Percentiles rank a stretch among this genome's conserved stretches.
Evolutionary conservation across 2,888 invertebrate genomes (phyloP).

Genomic region (Melanotus villosus): DNA sequence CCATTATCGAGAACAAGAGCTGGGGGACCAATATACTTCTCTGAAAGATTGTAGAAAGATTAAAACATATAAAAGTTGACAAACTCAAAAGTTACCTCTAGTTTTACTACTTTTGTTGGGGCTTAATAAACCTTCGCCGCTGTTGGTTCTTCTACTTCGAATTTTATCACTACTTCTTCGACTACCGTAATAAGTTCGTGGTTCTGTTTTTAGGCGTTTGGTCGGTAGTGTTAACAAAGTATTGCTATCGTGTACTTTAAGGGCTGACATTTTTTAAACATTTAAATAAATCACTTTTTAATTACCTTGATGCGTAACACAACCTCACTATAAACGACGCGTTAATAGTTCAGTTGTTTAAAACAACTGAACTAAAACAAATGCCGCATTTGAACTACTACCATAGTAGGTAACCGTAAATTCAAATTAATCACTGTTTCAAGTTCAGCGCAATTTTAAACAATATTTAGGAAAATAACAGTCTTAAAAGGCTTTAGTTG

Average conservation of each 20-base stretch:
- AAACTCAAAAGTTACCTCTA: not conserved
- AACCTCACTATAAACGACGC: too few species aligned
- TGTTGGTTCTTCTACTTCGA: slow-evolving; percentile 19
- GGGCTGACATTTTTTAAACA: slow-evolving; percentile 23
- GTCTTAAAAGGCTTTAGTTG: too few species aligned
- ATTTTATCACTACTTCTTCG: slow-evolving; percentile 24
- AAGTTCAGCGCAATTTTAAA: too few species aligned
- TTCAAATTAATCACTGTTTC: too few species aligned
- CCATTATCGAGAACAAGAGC: slow-evolving; percentile 81
- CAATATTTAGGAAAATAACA: too few species aligned
- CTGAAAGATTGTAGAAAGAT: slow-evolving; percentile 2
- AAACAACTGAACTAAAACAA: too few species aligned
- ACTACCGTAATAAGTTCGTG: slow-evolving; percentile 27
- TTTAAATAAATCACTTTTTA: too few species aligned
- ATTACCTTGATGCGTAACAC: too few species aligned
- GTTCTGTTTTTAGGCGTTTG: slow-evolving; percentile 34
- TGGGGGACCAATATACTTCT: slow-evolving; percentile 34
- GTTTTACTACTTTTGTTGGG: slow-evolving; percentile 21
- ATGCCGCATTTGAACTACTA: too few species aligned
- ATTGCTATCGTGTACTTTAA: slow-evolving; percentile 9
- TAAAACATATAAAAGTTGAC: not conserved
- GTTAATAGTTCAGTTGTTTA: too few species aligned
- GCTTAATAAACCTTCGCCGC: slow-evolving; percentile 5
- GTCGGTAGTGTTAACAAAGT: not conserved
- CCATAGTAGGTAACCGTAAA: too few species aligned